Conservation (phyloP, 2,888 invertebrate species). For the Drepana falcataria region DNA sequence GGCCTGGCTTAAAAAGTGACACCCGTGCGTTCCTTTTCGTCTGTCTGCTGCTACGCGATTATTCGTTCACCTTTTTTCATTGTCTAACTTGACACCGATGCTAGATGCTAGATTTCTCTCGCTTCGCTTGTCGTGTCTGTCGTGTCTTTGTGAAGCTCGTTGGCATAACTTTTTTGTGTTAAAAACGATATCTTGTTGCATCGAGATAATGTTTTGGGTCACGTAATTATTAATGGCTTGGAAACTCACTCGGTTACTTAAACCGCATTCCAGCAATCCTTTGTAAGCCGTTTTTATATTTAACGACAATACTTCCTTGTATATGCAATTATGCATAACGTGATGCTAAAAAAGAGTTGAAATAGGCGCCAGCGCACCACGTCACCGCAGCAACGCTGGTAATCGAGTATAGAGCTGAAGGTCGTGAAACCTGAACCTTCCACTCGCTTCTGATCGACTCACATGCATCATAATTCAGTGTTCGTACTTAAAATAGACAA, state of each 20-base stretch:
- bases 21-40: constrained; percentile 45
- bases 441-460: constrained; percentile 58
- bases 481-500: constrained; percentile 24
- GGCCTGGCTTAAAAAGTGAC: constrained; percentile 51
- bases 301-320: constrained; percentile 33
- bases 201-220: constrained; percentile 12
- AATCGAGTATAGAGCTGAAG: constrained; percentile 71
- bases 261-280: constrained; percentile 27
- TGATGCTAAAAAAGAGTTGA: constrained; percentile 47
- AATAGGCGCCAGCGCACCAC: constrained; percentile 60
- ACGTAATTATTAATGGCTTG: constrained; percentile 12
- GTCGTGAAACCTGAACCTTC: constrained; percentile 69
- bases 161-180: constrained; percentile 4
- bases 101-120: constrained; percentile 33
- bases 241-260: constrained; percentile 20
- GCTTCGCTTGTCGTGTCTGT: constrained; percentile 5
- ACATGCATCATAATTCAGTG: constrained; percentile 17
- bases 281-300: constrained; percentile 19
- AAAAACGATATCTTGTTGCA: constrained; percentile 5
- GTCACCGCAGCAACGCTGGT: constrained; percentile 62
- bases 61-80: constrained; percentile 28
- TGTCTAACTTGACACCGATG: constrained; percentile 23
- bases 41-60: constrained; percentile 25
- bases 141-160: constrained; percentile 6
- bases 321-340: constrained; percentile 33